Evolutionary conservation across 2,113 vertebrate species (phyloP).

Genomic region (Amphiprion ocellaris): DNA sequence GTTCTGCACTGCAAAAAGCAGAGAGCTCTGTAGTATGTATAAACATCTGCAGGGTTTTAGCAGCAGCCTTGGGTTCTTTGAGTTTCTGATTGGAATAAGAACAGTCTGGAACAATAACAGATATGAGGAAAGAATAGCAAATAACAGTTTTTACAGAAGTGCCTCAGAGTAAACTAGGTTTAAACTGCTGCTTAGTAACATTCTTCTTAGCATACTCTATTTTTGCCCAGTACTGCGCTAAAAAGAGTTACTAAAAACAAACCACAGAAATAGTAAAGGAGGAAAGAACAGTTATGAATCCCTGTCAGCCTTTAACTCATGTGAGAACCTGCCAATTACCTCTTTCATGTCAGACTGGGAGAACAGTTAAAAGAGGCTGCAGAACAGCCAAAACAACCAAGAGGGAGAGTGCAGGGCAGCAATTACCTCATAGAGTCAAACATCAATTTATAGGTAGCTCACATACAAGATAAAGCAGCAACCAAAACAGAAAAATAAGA

Average conservation of each 20-base stretch:
- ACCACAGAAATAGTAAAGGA: background rate
- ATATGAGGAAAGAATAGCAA: conserved; percentile 14
- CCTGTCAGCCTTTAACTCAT: conserved; percentile 23
- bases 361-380: conserved; percentile 33
- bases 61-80: conserved; percentile 15
- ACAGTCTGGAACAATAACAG: background rate
- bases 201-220: background rate
- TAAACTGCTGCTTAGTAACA: background rate
- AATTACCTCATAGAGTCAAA: conserved; percentile 46
- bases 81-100: conserved; percentile 22
- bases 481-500: conserved; percentile 10
- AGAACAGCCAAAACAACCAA: conserved; percentile 32
- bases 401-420: conserved; percentile 26
- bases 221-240: background rate
- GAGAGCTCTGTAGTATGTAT: background rate
- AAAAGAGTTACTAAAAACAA: background rate
- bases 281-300: background rate
- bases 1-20: background rate
- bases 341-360: conserved; percentile 19
- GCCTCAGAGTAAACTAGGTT: background rate
- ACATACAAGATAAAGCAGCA: conserved; percentile 27
- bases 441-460: conserved; percentile 7
- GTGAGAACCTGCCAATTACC: conserved; percentile 34
- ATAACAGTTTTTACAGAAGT: conserved; percentile 10
- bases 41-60: conserved; percentile 15